phyloP scores from a whole-genome alignment of 2,113 vertebrate species.

The Crotalus helleri region DNA sequence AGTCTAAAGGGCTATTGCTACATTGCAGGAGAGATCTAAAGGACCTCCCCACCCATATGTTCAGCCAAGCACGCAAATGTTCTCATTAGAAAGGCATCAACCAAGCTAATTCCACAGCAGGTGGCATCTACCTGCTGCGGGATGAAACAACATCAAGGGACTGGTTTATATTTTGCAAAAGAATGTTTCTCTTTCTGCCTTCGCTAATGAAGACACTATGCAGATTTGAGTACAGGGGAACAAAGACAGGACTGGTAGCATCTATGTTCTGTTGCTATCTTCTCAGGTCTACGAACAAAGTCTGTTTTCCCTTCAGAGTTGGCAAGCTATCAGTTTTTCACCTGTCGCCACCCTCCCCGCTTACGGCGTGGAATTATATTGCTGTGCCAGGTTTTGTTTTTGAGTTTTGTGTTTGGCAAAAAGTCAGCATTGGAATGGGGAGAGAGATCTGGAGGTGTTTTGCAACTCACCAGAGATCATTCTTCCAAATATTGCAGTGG shows the following conservation, averaged over 20 bases:
- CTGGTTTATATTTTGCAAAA: neutral
- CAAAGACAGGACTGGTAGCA: neutral
- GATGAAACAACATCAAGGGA: neutral
- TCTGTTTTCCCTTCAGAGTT: neutral
- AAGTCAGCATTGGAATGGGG: neutral
- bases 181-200: neutral
- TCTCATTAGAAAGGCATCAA: neutral
- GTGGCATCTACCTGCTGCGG: neutral
- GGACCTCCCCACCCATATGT: neutral
- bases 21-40: neutral
- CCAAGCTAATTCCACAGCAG: neutral
- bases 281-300: neutral
- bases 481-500: slow-evolving; percentile 32
- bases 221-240: neutral
- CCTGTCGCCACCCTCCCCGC: neutral
- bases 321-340: neutral
- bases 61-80: neutral
- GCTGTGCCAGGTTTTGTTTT: neutral
- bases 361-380: neutral
- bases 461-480: slow-evolving; percentile 29
- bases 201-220: neutral
- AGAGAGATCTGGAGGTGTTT: neutral
- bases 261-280: neutral
- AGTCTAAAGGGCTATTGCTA: too few relatives aligned
- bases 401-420: neutral